phyloP scores from a whole-genome alignment of 2,888 invertebrate species.

The Tachystola acroxantha region DNA sequence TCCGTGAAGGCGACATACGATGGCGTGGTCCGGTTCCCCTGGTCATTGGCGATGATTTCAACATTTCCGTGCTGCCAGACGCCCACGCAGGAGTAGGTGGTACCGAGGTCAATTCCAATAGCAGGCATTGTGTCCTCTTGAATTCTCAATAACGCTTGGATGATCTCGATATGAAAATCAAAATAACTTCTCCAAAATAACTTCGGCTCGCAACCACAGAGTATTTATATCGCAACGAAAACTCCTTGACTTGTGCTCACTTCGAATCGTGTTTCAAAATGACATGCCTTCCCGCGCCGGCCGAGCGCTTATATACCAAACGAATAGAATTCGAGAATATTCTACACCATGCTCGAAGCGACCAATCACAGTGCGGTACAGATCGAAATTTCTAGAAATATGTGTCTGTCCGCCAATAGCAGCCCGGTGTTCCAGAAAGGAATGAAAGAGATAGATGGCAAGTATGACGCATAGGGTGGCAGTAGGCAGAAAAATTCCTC shows the following conservation, averaged over 20 bases:
- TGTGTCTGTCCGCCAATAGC: conserved; percentile 30
- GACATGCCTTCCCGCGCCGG: conserved; percentile 47
- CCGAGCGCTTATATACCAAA: conserved; percentile 36
- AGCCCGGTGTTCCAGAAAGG: conserved; percentile 10
- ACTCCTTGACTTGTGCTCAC: conserved; percentile 25
- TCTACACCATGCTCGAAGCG: conserved; percentile 30
- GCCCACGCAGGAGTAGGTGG: conserved; percentile 77
- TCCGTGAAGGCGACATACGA: conserved; percentile 87
- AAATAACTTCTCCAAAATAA: conserved; percentile 10
- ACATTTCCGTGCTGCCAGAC: conserved; percentile 81
- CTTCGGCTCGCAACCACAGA: conserved; percentile 37
- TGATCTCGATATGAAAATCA: conserved; percentile 1
- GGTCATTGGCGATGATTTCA: conserved; percentile 84
- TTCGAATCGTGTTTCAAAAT: conserved; percentile 52
- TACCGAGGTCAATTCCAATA: conserved; percentile 76
- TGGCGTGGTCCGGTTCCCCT: conserved; percentile 85
- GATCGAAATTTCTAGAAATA: conserved; percentile 38
- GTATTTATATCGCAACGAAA: too few relatives aligned
- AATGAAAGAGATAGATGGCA: background rate
- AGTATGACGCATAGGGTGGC: background rate
- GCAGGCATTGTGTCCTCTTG: conserved; percentile 59
- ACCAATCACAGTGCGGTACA: conserved; percentile 34
- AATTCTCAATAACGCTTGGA: conserved; percentile 8
- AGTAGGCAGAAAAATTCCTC: conserved; percentile 1
- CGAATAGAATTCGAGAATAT: conserved; percentile 42